Evolutionary conservation across 2,797 vertebrate species (phyloP).

Genomic region (Pteronotus mesoamericanus): DNA sequence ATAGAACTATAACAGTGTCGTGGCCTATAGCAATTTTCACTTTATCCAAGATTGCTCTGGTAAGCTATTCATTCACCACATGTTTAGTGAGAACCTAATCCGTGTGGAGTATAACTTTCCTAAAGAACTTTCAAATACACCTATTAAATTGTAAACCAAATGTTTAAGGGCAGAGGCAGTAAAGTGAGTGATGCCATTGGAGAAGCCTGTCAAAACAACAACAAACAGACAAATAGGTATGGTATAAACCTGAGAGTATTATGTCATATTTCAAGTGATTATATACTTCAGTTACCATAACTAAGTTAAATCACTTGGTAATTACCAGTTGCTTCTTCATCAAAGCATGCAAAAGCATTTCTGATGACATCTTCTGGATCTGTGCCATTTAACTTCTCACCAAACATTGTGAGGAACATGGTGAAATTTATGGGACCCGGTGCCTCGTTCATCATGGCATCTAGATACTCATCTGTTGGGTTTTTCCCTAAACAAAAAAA

Average conservation of each 20-base stretch:
- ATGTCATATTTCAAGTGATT: neutral
- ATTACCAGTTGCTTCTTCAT: slow-evolving; percentile 95
- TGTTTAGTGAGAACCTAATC: neutral
- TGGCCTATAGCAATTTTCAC: neutral
- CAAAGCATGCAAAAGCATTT: slow-evolving; percentile 97
- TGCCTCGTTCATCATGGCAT: slow-evolving; percentile 97
- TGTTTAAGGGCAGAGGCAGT: neutral
- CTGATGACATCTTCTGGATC: slow-evolving; percentile 96
- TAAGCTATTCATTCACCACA: neutral
- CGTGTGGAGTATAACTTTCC: neutral
- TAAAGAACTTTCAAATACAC: neutral
- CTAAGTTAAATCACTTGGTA: neutral
- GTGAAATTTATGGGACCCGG: slow-evolving; percentile 94
- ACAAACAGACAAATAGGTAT: neutral
- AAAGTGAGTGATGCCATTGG: neutral
- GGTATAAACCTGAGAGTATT: neutral
- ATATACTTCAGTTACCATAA: neutral
- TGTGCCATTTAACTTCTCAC: slow-evolving; percentile 96
- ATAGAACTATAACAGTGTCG: neutral
- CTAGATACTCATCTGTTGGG: slow-evolving; percentile 94
- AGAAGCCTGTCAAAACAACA: neutral
- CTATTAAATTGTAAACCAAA: neutral
- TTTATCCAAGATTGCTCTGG: neutral
- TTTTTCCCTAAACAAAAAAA: slow-evolving; percentile 89
- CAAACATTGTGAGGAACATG: slow-evolving; percentile 99